These are phyloP conservation scores for Anisognathus igniventris DNA, from an alignment of 2,797 vertebrate species.

Conservation along the genomic window DNA sequence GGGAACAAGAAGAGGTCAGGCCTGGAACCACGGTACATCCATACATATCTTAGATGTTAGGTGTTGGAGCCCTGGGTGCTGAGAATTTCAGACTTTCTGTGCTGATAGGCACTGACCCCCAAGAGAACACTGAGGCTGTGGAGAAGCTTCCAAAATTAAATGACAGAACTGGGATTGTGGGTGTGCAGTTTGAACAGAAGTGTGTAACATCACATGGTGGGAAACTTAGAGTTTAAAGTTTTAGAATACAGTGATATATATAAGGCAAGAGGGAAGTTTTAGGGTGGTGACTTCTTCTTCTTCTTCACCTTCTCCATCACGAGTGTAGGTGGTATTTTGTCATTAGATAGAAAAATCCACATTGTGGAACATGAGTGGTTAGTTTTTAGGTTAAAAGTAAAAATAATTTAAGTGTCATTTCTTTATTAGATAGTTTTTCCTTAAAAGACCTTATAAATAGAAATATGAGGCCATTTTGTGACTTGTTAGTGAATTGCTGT, in stretches of 20 bases:
- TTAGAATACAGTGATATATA: not conserved
- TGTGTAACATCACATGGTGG: not conserved
- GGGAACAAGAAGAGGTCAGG: not conserved
- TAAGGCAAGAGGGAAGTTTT: not conserved
- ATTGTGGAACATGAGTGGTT: fast-evolving
- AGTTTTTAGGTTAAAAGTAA: not conserved
- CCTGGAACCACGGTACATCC: fast-evolving
- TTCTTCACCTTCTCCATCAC: not conserved
- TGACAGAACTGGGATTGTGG: not conserved
- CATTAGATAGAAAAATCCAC: not conserved
- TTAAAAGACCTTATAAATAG: not conserved
- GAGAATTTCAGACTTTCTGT: not conserved
- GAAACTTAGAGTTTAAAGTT: not conserved
- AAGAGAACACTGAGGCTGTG: not conserved
- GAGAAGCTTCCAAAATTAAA: not conserved
- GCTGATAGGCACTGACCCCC: not conserved
- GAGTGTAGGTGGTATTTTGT: not conserved
- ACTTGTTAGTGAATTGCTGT: not conserved
- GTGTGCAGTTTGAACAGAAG: not conserved
- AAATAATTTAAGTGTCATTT: not conserved
- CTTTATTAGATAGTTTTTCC: not conserved
- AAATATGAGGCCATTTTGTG: not conserved
- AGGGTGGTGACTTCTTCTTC: not conserved
- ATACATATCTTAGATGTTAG: fast-evolving
- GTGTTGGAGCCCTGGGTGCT: not conserved